Conservation (phyloP, 1,140 invertebrate genomes). For the Aethina tumida region DNA sequence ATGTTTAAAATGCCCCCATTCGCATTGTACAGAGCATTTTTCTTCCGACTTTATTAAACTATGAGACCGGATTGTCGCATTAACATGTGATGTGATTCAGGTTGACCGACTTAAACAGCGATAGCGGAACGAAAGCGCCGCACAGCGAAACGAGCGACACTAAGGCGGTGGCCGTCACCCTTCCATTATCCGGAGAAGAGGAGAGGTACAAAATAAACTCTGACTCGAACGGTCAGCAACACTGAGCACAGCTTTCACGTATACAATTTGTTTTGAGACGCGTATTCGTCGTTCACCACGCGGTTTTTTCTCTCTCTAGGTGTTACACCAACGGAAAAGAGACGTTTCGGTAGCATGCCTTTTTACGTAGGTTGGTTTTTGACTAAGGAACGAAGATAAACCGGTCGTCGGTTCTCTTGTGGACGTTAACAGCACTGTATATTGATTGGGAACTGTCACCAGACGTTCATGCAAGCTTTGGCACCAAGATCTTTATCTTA, state of each 20-base stretch:
- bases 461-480: too few relatives aligned
- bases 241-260: constrained; percentile 5
- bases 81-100: constrained; percentile 17
- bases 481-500: too few relatives aligned
- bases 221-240: constrained; percentile 9
- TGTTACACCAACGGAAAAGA: constrained; percentile 1
- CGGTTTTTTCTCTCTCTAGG: background rate
- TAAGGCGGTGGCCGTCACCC: constrained; percentile 21
- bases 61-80: background rate
- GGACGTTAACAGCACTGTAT: too few relatives aligned
- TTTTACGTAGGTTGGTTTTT: too few relatives aligned
- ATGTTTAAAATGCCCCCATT: background rate
- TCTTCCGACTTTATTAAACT: background rate
- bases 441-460: too few relatives aligned
- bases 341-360: too few relatives aligned
- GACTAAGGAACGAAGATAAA: too few relatives aligned
- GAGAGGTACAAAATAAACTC: constrained; percentile 26
- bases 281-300: background rate
- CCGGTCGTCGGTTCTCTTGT: too few relatives aligned
- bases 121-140: constrained; percentile 20
- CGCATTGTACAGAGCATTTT: background rate
- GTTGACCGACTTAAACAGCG: constrained; percentile 15
- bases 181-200: constrained; percentile 23
- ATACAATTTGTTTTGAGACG: constrained; percentile 8
- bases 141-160: constrained; percentile 25